Conservation (phyloP, 2,888 invertebrate species). For the Drosophila kokeensis region DNA sequence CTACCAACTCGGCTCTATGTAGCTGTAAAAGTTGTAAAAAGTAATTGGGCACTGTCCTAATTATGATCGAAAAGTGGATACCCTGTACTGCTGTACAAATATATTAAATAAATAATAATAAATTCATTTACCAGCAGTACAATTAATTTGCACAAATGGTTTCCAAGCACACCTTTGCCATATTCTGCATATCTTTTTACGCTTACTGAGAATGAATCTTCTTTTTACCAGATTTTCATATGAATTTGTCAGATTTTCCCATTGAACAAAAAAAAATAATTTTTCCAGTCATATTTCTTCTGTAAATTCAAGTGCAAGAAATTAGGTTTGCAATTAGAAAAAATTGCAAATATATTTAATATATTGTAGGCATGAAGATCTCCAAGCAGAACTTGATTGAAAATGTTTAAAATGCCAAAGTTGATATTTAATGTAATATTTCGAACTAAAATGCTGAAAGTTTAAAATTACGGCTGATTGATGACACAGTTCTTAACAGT, state of each 20-base stretch:
- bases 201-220: background rate
- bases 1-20: constrained; percentile 15
- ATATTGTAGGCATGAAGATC: background rate
- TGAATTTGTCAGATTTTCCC: background rate
- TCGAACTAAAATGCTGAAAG: background rate
- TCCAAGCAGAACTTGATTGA: background rate
- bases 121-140: background rate
- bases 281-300: background rate
- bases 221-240: background rate
- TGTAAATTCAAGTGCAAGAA: background rate
- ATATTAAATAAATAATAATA: background rate
- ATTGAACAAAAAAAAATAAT: background rate
- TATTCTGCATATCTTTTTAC: background rate
- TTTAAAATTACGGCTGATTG: background rate
- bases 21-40: constrained; percentile 2
- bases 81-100: background rate
- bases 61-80: constrained; percentile 2
- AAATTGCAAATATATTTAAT: background rate
- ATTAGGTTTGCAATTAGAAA: background rate
- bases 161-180: background rate
- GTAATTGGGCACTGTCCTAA: background rate
- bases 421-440: background rate
- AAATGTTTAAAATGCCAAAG: background rate
- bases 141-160: background rate
- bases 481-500: background rate